These are phyloP conservation scores for Eubasilissa splendida DNA, from an alignment of 2,888 invertebrate genomes.

Conservation along the genomic window DNA sequence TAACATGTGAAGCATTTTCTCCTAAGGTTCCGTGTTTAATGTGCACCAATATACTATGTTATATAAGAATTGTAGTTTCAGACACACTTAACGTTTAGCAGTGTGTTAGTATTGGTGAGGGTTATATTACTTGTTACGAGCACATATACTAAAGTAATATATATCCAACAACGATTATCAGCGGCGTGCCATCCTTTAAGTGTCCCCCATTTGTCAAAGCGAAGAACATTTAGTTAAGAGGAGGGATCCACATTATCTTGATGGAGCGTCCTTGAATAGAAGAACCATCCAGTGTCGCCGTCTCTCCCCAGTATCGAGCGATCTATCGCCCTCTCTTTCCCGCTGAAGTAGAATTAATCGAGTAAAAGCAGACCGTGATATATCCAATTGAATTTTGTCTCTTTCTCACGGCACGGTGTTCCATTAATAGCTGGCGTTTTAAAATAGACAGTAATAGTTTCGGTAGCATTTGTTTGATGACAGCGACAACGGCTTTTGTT, in stretches of 20 bases:
- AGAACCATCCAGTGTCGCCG: conserved; percentile 9
- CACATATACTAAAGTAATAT: conserved; percentile 7
- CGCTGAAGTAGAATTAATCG: not conserved
- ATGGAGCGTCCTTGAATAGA: conserved; percentile 41
- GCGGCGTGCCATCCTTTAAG: conserved; percentile 19
- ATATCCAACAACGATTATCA: conserved; percentile 11
- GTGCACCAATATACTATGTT: too few species aligned
- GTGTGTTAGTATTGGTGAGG: not conserved
- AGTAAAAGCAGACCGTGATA: conserved; percentile 27
- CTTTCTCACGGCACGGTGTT: conserved; percentile 12
- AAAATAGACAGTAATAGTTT: too few species aligned
- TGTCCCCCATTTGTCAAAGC: conserved; percentile 51
- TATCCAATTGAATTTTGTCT: conserved; percentile 33
- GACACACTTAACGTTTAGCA: too few species aligned
- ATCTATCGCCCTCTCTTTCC: conserved; percentile 12
- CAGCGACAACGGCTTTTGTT: too few species aligned
- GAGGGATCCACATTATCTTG: conserved; percentile 50
- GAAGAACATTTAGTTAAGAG: conserved; percentile 47
- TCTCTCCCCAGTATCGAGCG: conserved; percentile 39
- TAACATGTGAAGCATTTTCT: too few species aligned
- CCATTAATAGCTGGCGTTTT: too few species aligned
- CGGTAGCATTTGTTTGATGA: too few species aligned
- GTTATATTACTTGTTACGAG: conserved; percentile 6
- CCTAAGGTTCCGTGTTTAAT: too few species aligned
- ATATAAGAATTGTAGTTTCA: too few species aligned